These are phyloP conservation scores for Lophotriccus pileatus DNA, from an alignment of 2,797 vertebrate genomes.

Conservation along the genomic window DNA sequence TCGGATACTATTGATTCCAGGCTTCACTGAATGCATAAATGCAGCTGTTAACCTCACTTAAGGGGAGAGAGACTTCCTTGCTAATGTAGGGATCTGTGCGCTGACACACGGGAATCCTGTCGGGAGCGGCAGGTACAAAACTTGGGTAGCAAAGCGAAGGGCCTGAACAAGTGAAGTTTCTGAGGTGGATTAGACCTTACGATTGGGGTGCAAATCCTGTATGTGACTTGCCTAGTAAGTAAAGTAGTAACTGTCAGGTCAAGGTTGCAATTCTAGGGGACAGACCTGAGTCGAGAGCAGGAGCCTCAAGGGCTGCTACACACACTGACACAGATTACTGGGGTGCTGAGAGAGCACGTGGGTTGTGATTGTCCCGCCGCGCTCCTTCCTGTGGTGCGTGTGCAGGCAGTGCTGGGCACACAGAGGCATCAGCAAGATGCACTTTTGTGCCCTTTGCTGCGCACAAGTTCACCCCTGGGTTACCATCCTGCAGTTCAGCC, in stretches of 20 bases:
- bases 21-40: not conserved
- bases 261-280: not conserved
- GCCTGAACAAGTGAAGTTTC: not conserved
- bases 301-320: not conserved
- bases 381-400: not conserved
- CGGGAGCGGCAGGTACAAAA: not conserved
- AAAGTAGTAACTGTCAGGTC: not conserved
- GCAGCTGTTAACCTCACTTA: not conserved
- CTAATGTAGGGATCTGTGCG: not conserved
- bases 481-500: not conserved
- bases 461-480: fast-evolving
- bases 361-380: fast-evolving
- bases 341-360: not conserved
- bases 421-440: not conserved
- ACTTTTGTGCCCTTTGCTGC: not conserved
- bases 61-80: not conserved
- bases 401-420: not conserved
- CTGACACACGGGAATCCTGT: not conserved
- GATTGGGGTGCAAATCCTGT: not conserved
- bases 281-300: not conserved
- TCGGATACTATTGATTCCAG: not conserved
- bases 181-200: not conserved
- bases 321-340: fast-evolving
- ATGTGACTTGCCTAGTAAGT: not conserved
- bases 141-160: not conserved